Evolutionary conservation across 2,797 vertebrate genomes (phyloP), one percentile per base, ranked within the genome.

Genomic region (Ctenosaura bakeri): DNA sequence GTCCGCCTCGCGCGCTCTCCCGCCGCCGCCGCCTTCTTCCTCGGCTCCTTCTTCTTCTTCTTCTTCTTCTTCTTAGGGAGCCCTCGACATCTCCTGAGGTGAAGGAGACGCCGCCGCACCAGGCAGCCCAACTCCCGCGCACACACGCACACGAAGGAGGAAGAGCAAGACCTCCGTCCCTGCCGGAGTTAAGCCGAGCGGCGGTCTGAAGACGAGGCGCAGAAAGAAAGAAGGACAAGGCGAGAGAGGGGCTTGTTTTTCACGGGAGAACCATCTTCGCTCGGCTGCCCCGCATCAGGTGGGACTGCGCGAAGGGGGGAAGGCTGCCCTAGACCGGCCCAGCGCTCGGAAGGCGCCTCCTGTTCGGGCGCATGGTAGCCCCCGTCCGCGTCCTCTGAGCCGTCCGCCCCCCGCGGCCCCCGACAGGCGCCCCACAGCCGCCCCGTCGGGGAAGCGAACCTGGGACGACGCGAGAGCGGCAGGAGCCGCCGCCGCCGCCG

Each of bases 1-100:
- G 94, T 97, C 88, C 2, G 35, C 29, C 54, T 77, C n/a, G 73
- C 85, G 50, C n/a, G 78, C 56, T 29, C 66, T 22, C 24, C 24
- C 32, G 14, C 69, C 29, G 69, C 26, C 69, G 69, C 9, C 69
- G 69, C 69, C 32, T 32, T 1, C n/a, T n/a, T n/a, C n/a, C 2
- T 4, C 42, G 2, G 2, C 42, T 3, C 42, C 42, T 4, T 4
- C 42, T 46, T 4, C 6, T 32, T 26, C 26, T 69, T 32, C 66
- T 26, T 0, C 29, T 32, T 10, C 26, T 62, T 88, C 81, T 87
- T 88, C 88, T 95, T 85, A 94, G 89, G 88, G 92, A 92, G 84
- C 93, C 71, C 80, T 62, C 79, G 50, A 38, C 86, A 92, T 88
- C 62, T 87, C 89, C 85, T 46, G 62, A 64, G 62, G 62, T 2